These are phyloP conservation scores for Coelogynopora nodosa DNA, from an alignment of 2,888 invertebrate species.

Conservation along the genomic window DNA sequence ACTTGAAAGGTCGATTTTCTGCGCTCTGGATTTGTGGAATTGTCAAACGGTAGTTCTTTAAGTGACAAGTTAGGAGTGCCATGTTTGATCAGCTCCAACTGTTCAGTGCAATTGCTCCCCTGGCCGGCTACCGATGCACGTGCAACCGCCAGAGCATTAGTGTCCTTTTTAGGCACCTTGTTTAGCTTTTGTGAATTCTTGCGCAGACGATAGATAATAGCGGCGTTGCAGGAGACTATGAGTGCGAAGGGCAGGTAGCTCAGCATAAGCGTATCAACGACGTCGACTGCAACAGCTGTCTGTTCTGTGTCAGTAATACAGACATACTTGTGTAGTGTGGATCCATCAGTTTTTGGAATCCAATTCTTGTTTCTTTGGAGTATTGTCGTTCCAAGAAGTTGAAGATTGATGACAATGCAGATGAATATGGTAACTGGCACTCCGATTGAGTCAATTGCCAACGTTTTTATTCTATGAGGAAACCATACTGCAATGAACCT, in stretches of 20 bases:
- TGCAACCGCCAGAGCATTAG: not conserved
- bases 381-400: conserved; percentile 25
- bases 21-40: not conserved
- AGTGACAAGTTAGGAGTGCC: not conserved
- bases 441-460: not conserved
- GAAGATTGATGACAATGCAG: conserved; percentile 32
- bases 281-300: conserved; percentile 5
- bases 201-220: conserved; percentile 1
- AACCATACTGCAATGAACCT: conserved; percentile 23
- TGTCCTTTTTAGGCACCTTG: not conserved
- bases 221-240: conserved; percentile 2
- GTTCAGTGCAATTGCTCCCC: not conserved
- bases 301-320: not conserved
- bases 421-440: conserved; percentile 5
- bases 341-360: not conserved
- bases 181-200: not conserved
- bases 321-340: not conserved
- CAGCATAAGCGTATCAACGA: conserved; percentile 23
- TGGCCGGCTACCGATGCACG: not conserved
- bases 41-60: not conserved
- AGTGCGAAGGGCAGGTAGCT: conserved; percentile 22
- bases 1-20: not conserved
- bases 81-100: not conserved
- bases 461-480: not conserved
- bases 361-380: not conserved